These are phyloP conservation scores for Macaria notata DNA, from an alignment of 2,888 invertebrate genomes.

Conservation along the genomic window DNA sequence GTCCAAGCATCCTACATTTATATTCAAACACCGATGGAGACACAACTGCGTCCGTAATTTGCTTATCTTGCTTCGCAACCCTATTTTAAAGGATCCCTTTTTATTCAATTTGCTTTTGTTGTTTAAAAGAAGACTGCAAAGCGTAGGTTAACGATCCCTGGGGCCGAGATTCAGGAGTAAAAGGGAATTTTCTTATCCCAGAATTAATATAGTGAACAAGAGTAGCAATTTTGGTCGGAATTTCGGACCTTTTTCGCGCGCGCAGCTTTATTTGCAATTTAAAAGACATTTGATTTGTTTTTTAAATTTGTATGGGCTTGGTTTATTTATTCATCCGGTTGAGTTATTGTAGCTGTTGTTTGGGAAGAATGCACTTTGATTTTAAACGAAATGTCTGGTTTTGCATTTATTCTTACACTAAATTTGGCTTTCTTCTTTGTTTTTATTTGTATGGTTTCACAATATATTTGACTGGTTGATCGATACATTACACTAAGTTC, in stretches of 20 bases:
- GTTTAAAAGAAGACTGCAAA: conserved; percentile 58
- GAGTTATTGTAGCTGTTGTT: conserved; percentile 3
- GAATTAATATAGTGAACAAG: conserved; percentile 57
- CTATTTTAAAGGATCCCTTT: conserved; percentile 45
- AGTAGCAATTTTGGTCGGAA: conserved; percentile 45
- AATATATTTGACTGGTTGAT: no score
- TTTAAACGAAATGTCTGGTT: no score
- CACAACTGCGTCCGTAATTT: conserved; percentile 5
- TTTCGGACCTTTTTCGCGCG: conserved; percentile 37
- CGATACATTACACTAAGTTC: no score
- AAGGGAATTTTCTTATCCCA: conserved; percentile 46
- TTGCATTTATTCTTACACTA: no score
- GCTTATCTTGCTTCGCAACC: background rate
- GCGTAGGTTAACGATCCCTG: conserved; percentile 49
- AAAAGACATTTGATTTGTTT: conserved; percentile 39
- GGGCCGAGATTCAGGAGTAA: conserved; percentile 44
- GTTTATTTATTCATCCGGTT: conserved; percentile 7
- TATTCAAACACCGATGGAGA: no score
- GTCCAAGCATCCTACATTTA: no score
- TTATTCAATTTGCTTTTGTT: conserved; percentile 64
- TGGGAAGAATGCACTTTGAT: background rate
- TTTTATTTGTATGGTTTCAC: no score
- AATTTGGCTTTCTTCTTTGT: no score
- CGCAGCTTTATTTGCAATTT: conserved; percentile 40
- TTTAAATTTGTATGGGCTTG: conserved; percentile 23